Evolutionary conservation across 2,888 invertebrate genomes (phyloP), one percentile per base, ranked within the genome.

Genomic region (Cephus runcator): DNA sequence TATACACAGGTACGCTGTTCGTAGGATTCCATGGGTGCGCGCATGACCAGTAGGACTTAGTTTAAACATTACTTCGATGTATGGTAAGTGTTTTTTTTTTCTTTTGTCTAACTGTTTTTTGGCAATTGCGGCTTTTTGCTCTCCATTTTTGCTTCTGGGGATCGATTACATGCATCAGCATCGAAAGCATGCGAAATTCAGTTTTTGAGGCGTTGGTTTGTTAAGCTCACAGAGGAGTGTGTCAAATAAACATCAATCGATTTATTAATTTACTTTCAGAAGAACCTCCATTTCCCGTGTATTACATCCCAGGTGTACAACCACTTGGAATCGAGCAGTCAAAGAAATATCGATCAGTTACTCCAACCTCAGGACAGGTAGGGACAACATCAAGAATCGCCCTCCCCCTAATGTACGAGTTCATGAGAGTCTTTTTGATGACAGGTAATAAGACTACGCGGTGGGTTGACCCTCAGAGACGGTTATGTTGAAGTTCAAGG

Each of bases 401-500:
- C 23, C 6, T 56, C 1, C 56, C 1, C 1, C 23, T 23, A 56
- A 56, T 23, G 56, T 56, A 23, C 56, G 2, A 23, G 3, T 23
- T 23, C 56, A 23, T 56, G 56, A 56, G 6, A 56, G 23, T 56
- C 31, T 77, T 71, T 78, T 69, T n/a, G 40, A 76, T 68, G 40
- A 74, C 85, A 93, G 90, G 81, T 88, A n/a, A 76, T 93, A 56
- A 88, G 93, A 23, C 23, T 56, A 2, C 56, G 56, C 56, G 56
- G 56, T 56, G 56, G 56, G 9, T 23, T 56, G 56, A 56, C 56
- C 69, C 85, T 93, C 40, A 88, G 93, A 73, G 92, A 92, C 78
- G 93, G 93, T n/a, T 92, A 92, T 79, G 88, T 93, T 1, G 92
- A 93, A 84, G 90, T 92, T 76, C 91, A 92, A 82, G 91, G 91